phyloP scores from a whole-genome alignment of 1,140 invertebrate genomes.

The Hesperophylax magnus region DNA sequence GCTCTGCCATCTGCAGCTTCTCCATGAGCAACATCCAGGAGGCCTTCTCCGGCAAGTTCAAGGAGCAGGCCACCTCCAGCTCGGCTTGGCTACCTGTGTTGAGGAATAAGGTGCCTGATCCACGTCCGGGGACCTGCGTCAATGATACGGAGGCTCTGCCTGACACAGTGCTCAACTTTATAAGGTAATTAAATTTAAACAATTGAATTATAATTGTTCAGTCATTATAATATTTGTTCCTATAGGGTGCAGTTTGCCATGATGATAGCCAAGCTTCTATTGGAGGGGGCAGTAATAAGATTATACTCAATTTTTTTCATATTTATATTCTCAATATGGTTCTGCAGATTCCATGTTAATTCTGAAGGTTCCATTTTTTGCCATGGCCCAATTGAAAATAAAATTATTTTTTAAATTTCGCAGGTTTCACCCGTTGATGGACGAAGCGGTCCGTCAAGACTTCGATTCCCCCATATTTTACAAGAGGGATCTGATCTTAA shows the following conservation, averaged over 20 bases:
- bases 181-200: slow-evolving; percentile 71
- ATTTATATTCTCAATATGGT: too few species aligned
- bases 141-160: slow-evolving; percentile 86
- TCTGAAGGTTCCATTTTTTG: too few species aligned
- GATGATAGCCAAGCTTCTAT: too few species aligned
- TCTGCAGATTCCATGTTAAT: too few species aligned
- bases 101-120: slow-evolving; percentile 82
- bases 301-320: too few species aligned
- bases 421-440: slow-evolving; percentile 90
- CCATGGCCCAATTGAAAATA: background rate
- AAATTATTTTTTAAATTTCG: background rate
- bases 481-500: slow-evolving; percentile 84
- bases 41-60: slow-evolving; percentile 90
- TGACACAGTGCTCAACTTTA: slow-evolving; percentile 90
- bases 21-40: slow-evolving; percentile 86
- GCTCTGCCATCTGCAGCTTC: slow-evolving; percentile 92
- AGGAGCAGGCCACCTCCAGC: slow-evolving; percentile 86
- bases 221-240: too few species aligned
- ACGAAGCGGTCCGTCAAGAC: slow-evolving; percentile 86
- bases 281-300: too few species aligned
- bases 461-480: slow-evolving; percentile 86
- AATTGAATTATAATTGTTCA: too few species aligned
- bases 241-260: too few species aligned
- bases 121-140: slow-evolving; percentile 87
- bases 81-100: slow-evolving; percentile 81